phyloP scores from a whole-genome alignment of 2,113 vertebrate genomes.

The Sinosuthora webbiana region DNA sequence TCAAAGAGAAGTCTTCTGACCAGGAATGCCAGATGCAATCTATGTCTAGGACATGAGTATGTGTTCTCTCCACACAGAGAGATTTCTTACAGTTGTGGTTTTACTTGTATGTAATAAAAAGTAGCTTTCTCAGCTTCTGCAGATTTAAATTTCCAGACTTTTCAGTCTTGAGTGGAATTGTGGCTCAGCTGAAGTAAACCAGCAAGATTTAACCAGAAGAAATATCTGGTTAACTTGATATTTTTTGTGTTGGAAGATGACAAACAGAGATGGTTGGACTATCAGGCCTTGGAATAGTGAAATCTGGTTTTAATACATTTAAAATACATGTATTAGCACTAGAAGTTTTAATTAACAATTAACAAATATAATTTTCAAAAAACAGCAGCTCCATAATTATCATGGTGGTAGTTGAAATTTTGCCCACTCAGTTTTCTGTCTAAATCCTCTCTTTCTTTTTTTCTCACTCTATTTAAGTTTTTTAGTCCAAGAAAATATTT shows the following conservation, averaged over 20 bases:
- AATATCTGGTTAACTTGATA: not conserved
- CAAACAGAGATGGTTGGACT: fast-evolving
- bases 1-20: not conserved
- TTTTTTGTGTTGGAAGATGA: not conserved
- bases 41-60: not conserved
- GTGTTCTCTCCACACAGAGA: not conserved
- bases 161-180: not conserved
- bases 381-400: not conserved
- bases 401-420: not conserved
- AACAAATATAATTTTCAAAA: not conserved
- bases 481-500: not conserved
- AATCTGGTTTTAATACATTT: not conserved
- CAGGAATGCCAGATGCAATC: not conserved
- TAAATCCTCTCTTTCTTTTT: not conserved
- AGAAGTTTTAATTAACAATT: not conserved
- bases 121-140: not conserved
- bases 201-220: not conserved
- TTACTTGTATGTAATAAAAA: not conserved
- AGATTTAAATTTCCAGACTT: not conserved
- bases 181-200: not conserved
- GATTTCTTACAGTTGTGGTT: not conserved
- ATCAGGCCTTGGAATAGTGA: not conserved
- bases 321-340: not conserved
- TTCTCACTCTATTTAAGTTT: not conserved
- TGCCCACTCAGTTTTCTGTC: not conserved